These are phyloP conservation scores for Myotis myotis DNA, from an alignment of 2,797 vertebrate species.

Conservation along the genomic window DNA sequence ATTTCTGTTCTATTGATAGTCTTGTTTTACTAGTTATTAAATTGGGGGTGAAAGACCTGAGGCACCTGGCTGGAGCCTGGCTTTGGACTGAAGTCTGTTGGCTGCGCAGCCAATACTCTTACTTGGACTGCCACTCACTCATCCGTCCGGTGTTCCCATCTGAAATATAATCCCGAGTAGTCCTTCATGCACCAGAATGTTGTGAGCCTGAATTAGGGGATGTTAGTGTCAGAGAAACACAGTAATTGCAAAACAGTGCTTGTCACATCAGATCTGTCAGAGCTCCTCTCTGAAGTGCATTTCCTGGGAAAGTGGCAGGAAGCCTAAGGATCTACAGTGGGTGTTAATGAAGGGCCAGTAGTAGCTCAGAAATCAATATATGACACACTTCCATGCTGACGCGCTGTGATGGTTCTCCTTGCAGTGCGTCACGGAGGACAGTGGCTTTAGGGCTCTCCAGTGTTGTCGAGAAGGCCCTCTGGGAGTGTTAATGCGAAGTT, in stretches of 20 bases:
- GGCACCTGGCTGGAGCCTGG: neutral
- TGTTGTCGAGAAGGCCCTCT: slow-evolving; percentile 2
- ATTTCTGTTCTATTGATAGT: neutral
- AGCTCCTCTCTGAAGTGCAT: slow-evolving; percentile 6
- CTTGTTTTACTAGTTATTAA: neutral
- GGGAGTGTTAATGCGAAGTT: slow-evolving; percentile 32
- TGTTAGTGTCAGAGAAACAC: slow-evolving; percentile 51
- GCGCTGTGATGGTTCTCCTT: slow-evolving; percentile 55
- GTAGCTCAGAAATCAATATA: slow-evolving; percentile 49
- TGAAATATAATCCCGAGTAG: slow-evolving; percentile 66
- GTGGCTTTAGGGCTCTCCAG: slow-evolving; percentile 27
- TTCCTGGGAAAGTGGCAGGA: slow-evolving; percentile 48
- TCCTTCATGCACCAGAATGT: slow-evolving; percentile 14
- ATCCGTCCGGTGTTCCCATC: slow-evolving; percentile 50
- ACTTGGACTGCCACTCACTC: slow-evolving; percentile 35
- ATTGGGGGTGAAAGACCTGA: neutral
- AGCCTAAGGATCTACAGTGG: slow-evolving; percentile 32
- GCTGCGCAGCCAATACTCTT: neutral
- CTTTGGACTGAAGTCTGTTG: neutral
- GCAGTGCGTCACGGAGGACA: neutral
- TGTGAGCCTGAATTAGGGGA: slow-evolving; percentile 46
- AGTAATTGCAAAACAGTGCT: slow-evolving; percentile 65
- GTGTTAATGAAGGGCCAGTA: slow-evolving; percentile 56
- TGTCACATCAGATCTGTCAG: slow-evolving; percentile 72
- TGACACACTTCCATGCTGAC: slow-evolving; percentile 47